Evolutionary conservation across 2,797 vertebrate genomes (phyloP).

Genomic region (Catostomus latipinnis): DNA sequence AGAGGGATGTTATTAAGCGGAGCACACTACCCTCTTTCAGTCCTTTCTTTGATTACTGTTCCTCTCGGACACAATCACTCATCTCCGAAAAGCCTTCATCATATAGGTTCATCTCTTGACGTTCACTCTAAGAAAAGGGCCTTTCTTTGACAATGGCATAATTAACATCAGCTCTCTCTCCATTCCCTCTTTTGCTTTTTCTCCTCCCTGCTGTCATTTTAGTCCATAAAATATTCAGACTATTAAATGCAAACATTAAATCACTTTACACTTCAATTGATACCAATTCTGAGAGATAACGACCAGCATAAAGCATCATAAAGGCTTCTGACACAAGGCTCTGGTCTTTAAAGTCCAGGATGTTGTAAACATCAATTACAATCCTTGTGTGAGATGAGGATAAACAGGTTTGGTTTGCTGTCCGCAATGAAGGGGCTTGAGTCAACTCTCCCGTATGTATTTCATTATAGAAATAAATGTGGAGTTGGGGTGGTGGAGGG

Average conservation of each 20-base stretch:
- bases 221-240: constrained; percentile 22
- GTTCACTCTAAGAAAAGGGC: constrained; percentile 28
- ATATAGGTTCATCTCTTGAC: constrained; percentile 35
- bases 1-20: constrained; percentile 76
- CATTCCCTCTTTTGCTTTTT: background rate
- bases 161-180: constrained; percentile 13
- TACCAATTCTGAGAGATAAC: constrained; percentile 20
- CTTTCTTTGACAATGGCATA: constrained; percentile 14
- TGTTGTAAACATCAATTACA: constrained; percentile 31
- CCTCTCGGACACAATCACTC: constrained; percentile 27
- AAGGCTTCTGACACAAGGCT: constrained; percentile 29
- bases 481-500: constrained; percentile 16
- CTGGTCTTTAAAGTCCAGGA: constrained; percentile 8
- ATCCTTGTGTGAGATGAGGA: background rate
- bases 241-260: constrained; percentile 27
- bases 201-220: background rate
- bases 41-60: constrained; percentile 25
- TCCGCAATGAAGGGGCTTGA: background rate
- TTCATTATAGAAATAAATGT: constrained; percentile 39
- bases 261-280: constrained; percentile 36
- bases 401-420: constrained; percentile 18
- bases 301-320: constrained; percentile 32
- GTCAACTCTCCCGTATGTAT: background rate
- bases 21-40: constrained; percentile 80
- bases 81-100: constrained; percentile 33